A percentile compares a stretch with the other conserved stretches of the same genome.
Conservation (phyloP, 2,113 vertebrate species). For the Ameiurus melas region DNA sequence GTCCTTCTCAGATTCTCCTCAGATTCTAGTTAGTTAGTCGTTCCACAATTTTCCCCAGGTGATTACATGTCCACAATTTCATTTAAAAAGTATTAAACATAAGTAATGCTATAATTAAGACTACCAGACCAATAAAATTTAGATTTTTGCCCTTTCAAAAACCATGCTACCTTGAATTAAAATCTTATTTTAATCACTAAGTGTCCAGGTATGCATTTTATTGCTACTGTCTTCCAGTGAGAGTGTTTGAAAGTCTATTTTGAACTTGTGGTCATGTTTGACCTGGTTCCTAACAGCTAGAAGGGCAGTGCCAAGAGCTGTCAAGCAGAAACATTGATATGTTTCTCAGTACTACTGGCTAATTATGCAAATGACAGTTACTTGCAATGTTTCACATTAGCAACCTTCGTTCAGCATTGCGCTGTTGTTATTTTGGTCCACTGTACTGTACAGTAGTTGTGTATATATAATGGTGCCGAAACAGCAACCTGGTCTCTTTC, state of each 20-base stretch:
- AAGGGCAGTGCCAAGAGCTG: background rate
- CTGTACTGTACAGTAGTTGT: too few species aligned
- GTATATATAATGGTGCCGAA: background rate
- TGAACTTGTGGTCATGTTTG: background rate
- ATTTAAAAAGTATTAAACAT: background rate
- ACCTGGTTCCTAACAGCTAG: constrained; percentile 9
- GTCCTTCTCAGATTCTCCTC: background rate
- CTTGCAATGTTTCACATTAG: background rate
- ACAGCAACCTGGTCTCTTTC: background rate
- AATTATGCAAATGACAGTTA: background rate
- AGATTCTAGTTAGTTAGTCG: background rate
- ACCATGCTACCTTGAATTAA: background rate
- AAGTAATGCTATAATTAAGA: background rate
- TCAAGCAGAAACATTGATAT: background rate
- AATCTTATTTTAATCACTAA: background rate
- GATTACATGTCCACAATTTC: background rate
- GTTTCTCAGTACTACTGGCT: background rate
- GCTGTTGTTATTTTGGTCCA: background rate
- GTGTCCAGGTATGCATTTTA: background rate
- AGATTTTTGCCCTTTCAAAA: background rate
- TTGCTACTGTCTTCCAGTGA: background rate
- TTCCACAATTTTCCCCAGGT: background rate
- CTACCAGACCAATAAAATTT: background rate
- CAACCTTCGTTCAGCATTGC: background rate
- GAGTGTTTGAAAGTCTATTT: too few species aligned